A percentile compares a stretch with the other conserved stretches of the same genome.
Conservation (phyloP, 92 coral and sea anemone species). For the Actinostola sp. region DNA sequence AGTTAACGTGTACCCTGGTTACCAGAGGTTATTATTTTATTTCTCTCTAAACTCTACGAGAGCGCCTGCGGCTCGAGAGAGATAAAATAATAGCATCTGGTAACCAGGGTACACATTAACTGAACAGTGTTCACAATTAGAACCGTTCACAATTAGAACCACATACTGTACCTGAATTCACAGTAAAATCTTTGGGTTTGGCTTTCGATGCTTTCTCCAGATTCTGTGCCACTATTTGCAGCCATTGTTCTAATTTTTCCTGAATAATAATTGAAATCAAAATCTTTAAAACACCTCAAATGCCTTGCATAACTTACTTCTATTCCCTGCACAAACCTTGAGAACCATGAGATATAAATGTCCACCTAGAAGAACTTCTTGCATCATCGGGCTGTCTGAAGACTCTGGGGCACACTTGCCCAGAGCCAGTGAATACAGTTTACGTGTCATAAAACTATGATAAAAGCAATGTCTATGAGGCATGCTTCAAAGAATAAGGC, state of each 20-base stretch:
- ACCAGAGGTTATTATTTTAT: too few relatives aligned
- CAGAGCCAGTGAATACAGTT: conserved; percentile 84
- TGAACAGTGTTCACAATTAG: too few relatives aligned
- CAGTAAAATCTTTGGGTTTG: conserved; percentile 59
- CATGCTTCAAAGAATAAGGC: too few relatives aligned
- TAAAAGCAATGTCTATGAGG: neutral
- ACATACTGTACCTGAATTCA: conserved; percentile 82
- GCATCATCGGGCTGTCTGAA: conserved; percentile 97
- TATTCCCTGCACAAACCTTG: too few relatives aligned
- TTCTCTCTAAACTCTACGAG: too few relatives aligned
- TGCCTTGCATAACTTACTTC: too few relatives aligned
- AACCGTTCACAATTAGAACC: too few relatives aligned
- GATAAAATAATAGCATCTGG: too few relatives aligned
- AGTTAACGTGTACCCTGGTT: too few relatives aligned
- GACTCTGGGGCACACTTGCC: conserved; percentile 92
- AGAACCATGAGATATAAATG: conserved; percentile 93
- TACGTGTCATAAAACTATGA: conserved; percentile 87
- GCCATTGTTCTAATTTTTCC: conserved; percentile 88
- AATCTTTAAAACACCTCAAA: neutral
- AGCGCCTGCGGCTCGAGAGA: too few relatives aligned
- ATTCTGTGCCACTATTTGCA: conserved; percentile 47
- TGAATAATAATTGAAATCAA: conserved; percentile 5
- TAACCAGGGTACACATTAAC: too few relatives aligned
- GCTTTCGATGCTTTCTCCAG: conserved; percentile 74
- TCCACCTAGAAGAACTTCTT: conserved; percentile 91